Percentiles rank a stretch among this genome's conserved stretches.
These are phyloP conservation scores for Drosophila leontia DNA, from an alignment of 1,140 invertebrate genomes.

Conservation along the genomic window DNA sequence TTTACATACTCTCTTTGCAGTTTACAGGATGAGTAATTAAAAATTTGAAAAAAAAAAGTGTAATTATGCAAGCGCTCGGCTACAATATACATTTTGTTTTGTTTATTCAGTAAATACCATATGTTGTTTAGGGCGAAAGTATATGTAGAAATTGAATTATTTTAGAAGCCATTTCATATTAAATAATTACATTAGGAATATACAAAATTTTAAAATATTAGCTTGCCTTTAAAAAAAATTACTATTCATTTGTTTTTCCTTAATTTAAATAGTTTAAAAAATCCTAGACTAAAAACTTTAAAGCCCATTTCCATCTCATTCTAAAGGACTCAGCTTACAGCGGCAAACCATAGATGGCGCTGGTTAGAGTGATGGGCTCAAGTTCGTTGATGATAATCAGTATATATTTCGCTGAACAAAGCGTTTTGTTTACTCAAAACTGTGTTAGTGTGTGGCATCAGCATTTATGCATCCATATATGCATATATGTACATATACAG, in stretches of 20 bases:
- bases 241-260: neutral
- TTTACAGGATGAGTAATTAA: slow-evolving; percentile 16
- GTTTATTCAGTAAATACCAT: neutral
- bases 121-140: neutral
- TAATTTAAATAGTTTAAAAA: neutral
- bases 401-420: slow-evolving; percentile 1
- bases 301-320: neutral
- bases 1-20: neutral
- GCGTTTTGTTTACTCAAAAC: slow-evolving; percentile 7
- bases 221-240: neutral
- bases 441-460: neutral
- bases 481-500: neutral
- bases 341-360: neutral
- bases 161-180: neutral
- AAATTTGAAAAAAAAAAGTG: slow-evolving; percentile 3
- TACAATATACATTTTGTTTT: neutral
- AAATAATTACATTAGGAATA: neutral
- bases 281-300: neutral
- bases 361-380: neutral
- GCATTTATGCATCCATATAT: slow-evolving; percentile 7
- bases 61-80: slow-evolving; percentile 11
- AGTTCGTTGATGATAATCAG: neutral
- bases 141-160: neutral
- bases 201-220: neutral
- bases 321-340: neutral